These are phyloP conservation scores for Cryptoprocta ferox DNA, from an alignment of 2,797 vertebrate species.

Conservation along the genomic window DNA sequence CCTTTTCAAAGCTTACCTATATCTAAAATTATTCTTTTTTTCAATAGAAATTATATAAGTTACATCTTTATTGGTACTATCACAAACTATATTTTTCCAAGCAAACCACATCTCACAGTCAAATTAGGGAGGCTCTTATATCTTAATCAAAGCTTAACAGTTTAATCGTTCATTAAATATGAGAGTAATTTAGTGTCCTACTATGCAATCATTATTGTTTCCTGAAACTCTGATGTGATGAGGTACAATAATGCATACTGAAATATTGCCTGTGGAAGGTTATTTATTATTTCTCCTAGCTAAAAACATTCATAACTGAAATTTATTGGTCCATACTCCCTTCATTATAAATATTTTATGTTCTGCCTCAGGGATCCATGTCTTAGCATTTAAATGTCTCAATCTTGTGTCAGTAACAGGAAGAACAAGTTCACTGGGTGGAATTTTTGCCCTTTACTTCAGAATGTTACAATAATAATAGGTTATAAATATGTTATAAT, in stretches of 20 bases:
- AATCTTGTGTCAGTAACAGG: slow-evolving; percentile 81
- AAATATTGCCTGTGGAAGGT: slow-evolving; percentile 86
- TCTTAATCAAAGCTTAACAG: slow-evolving; percentile 81
- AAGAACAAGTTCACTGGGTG: slow-evolving; percentile 81
- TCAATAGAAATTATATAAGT: slow-evolving; percentile 57
- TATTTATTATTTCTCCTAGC: slow-evolving; percentile 87
- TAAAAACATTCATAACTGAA: slow-evolving; percentile 87
- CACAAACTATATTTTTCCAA: slow-evolving; percentile 57
- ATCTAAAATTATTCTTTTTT: slow-evolving; percentile 46
- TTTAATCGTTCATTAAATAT: slow-evolving; percentile 86
- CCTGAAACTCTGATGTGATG: slow-evolving; percentile 83
- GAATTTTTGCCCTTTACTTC: slow-evolving; percentile 78
- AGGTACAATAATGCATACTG: slow-evolving; percentile 85
- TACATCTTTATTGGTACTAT: slow-evolving; percentile 31
- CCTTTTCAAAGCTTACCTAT: slow-evolving; percentile 25
- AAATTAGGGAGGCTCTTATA: slow-evolving; percentile 80
- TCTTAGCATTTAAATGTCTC: slow-evolving; percentile 85
- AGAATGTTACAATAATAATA: slow-evolving; percentile 76
- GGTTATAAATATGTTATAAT: slow-evolving; percentile 81
- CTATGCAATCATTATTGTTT: slow-evolving; percentile 86
- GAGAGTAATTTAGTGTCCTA: slow-evolving; percentile 83
- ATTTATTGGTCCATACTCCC: slow-evolving; percentile 86
- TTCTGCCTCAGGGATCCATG: slow-evolving; percentile 85
- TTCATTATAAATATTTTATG: slow-evolving; percentile 89
- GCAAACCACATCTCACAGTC: slow-evolving; percentile 78